Conservation (phyloP, 2,888 invertebrate species). For the Adela reaumurella region DNA sequence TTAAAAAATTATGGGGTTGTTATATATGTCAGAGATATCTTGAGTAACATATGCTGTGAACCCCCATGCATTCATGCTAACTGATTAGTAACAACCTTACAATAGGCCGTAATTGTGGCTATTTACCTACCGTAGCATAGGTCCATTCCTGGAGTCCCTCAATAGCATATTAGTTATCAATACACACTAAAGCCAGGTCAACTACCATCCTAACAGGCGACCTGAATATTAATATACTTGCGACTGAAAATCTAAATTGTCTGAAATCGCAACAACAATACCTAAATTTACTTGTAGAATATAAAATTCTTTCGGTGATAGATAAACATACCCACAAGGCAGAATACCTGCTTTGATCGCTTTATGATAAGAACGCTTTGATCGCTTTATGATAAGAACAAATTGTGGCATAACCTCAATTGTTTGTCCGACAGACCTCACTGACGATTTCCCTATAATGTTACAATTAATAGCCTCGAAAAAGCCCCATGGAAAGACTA, state of each 20-base stretch:
- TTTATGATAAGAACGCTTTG: too few species aligned
- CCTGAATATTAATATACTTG: neutral
- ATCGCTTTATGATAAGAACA: too few species aligned
- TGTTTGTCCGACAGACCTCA: too few species aligned
- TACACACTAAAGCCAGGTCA: neutral
- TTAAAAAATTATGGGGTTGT: constrained; percentile 4
- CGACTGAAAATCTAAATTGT: too few species aligned
- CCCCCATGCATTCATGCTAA: neutral
- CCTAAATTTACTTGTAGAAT: neutral
- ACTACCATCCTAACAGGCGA: neutral
- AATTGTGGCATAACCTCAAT: too few species aligned
- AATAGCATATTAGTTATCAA: neutral
- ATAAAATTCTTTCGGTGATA: neutral
- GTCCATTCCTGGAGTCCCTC: neutral
- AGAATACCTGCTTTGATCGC: too few species aligned
- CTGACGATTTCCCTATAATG: too few species aligned
- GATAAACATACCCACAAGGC: neutral
- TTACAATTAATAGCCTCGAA: too few species aligned
- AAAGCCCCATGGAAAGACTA: too few species aligned
- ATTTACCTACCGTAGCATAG: neutral
- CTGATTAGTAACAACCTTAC: neutral
- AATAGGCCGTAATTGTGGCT: neutral
- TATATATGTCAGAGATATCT: neutral
- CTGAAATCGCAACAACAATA: neutral
- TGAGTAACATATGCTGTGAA: neutral